phyloP scores from a whole-genome alignment of 2,113 vertebrate genomes.

The Speoplatyrhinus poulsoni region DNA sequence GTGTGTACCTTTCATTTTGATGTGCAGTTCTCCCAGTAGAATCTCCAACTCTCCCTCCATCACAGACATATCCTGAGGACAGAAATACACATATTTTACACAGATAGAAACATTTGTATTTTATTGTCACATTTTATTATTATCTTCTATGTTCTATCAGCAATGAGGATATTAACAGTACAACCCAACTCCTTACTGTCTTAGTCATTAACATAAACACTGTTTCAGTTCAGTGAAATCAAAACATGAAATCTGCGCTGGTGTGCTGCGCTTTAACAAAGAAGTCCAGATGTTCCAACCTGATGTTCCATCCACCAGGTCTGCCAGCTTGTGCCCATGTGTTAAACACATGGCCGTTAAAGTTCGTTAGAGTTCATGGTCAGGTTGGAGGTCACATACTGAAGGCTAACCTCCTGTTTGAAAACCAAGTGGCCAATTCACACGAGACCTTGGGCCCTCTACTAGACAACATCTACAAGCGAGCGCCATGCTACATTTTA shows the following conservation, averaged over 20 bases:
- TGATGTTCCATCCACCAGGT: no score
- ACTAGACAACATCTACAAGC: background rate
- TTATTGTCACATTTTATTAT: background rate
- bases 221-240: no score
- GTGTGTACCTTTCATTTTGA: conserved; percentile 95
- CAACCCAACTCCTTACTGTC: no score
- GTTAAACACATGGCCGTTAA: no score
- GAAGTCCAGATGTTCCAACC: no score
- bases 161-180: no score
- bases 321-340: no score
- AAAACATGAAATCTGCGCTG: no score
- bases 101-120: background rate
- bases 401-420: background rate
- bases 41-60: conserved; percentile 91
- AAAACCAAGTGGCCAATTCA: background rate
- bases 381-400: background rate
- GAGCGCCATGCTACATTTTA: background rate
- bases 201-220: no score
- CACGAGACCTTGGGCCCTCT: background rate
- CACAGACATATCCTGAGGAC: conserved; percentile 87
- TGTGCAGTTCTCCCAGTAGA: conserved; percentile 89
- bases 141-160: no score
- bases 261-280: no score
- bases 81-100: background rate
- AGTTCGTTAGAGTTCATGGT: no score